These are phyloP conservation scores for Heliopora coerulea DNA, from an alignment of 92 coral and sea anemone genomes.

Conservation along the genomic window DNA sequence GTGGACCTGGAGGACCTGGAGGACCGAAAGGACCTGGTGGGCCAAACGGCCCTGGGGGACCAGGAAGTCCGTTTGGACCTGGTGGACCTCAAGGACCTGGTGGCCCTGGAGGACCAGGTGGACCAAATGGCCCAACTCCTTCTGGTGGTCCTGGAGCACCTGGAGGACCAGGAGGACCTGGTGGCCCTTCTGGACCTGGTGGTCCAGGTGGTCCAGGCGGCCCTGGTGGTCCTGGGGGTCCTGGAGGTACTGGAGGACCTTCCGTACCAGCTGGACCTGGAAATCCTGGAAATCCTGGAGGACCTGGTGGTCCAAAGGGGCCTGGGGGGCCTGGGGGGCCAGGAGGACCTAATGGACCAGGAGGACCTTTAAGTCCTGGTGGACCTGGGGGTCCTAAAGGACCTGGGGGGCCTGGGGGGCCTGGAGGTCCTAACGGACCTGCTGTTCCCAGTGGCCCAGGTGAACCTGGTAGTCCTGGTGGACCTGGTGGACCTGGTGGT, in stretches of 20 bases:
- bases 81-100: slow-evolving; percentile 66
- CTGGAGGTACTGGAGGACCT: slow-evolving; percentile 27
- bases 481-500: slow-evolving; percentile 79
- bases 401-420: slow-evolving; percentile 65
- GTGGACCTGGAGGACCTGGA: slow-evolving; percentile 48
- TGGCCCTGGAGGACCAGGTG: slow-evolving; percentile 62
- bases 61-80: slow-evolving; percentile 73
- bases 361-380: slow-evolving; percentile 40
- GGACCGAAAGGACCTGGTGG: slow-evolving; percentile 60
- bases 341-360: slow-evolving; percentile 47
- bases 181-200: not conserved
- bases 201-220: slow-evolving; percentile 5
- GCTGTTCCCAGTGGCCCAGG: slow-evolving; percentile 80
- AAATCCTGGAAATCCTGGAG: slow-evolving; percentile 25
- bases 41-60: slow-evolving; percentile 74
- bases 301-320: slow-evolving; percentile 31
- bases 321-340: slow-evolving; percentile 67
- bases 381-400: slow-evolving; percentile 80
- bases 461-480: slow-evolving; percentile 84
- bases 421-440: slow-evolving; percentile 77
- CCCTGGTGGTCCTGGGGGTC: slow-evolving; percentile 40
- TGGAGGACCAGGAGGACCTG: not conserved
- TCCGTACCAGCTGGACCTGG: slow-evolving; percentile 28
- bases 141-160: slow-evolving; percentile 36
- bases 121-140: slow-evolving; percentile 50